phyloP scores from a whole-genome alignment of 2,113 vertebrate genomes.

The Amphiprion percula region DNA sequence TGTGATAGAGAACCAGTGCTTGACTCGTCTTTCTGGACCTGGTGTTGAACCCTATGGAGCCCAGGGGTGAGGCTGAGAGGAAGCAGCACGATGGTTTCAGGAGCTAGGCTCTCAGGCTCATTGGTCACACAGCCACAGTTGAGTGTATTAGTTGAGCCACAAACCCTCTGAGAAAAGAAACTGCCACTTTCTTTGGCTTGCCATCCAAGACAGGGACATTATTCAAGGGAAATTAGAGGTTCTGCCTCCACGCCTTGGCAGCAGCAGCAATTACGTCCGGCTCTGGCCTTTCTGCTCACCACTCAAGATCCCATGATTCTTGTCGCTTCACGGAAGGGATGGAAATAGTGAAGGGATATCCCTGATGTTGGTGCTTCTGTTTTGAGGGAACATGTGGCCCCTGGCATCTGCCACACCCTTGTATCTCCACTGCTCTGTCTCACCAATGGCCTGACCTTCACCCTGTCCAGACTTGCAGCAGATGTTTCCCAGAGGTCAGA shows the following conservation, averaged over 20 bases:
- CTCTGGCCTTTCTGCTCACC: conserved; percentile 64
- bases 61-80: conserved; percentile 26
- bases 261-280: conserved; percentile 77
- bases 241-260: conserved; percentile 70
- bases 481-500: conserved; percentile 48
- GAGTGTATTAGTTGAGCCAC: conserved; percentile 79
- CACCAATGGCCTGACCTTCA: conserved; percentile 63
- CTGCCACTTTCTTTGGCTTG: conserved; percentile 76
- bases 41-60: conserved; percentile 30
- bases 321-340: conserved; percentile 46
- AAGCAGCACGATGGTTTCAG: conserved; percentile 46
- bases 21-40: conserved; percentile 34
- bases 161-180: conserved; percentile 81
- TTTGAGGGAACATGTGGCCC: conserved; percentile 39
- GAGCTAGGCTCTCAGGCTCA: conserved; percentile 56
- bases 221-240: conserved; percentile 83
- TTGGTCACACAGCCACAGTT: conserved; percentile 73
- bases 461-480: conserved; percentile 40
- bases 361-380: conserved; percentile 54
- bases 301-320: conserved; percentile 63
- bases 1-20: conserved; percentile 3
- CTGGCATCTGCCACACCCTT: conserved; percentile 53
- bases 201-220: conserved; percentile 74
- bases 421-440: conserved; percentile 36
- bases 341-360: conserved; percentile 69